A percentile compares a stretch with the other conserved stretches of the same genome.
Evolutionary conservation across 2,113 vertebrate species (phyloP).

Genomic region (Tor tambroides): DNA sequence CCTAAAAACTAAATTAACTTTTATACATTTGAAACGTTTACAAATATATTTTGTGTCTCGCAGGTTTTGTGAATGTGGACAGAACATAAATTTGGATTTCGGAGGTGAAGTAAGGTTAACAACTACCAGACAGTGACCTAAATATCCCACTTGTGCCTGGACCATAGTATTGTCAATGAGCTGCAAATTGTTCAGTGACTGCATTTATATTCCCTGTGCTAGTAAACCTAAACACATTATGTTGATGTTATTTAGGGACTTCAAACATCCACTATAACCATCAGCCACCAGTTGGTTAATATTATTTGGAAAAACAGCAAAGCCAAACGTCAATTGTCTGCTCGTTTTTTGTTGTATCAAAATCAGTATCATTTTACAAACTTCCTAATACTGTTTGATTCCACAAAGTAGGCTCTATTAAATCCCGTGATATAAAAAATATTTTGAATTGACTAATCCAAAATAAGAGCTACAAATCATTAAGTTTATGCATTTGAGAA

Average conservation of each 20-base stretch:
- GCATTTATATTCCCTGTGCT: too few species aligned
- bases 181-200: not conserved
- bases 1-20: too few species aligned
- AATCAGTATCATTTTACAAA: too few species aligned
- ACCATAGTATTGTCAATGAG: not conserved
- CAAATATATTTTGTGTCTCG: not conserved
- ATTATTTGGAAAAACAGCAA: not conserved
- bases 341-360: too few species aligned
- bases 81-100: not conserved
- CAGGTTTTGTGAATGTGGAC: not conserved
- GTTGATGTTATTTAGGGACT: not conserved
- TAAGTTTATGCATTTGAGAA: not conserved
- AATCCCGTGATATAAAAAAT: not conserved
- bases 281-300: not conserved
- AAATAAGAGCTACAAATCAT: not conserved
- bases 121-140: constrained; percentile 6
- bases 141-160: not conserved
- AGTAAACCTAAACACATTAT: not conserved
- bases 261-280: not conserved
- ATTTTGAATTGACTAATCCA: not conserved
- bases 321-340: not conserved
- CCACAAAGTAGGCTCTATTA: not conserved
- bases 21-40: too few species aligned
- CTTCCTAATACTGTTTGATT: too few species aligned
- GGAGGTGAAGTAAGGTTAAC: constrained; percentile 23